Evolutionary conservation across 2,797 vertebrate genomes (phyloP).

Genomic region (Squalus acanthias): DNA sequence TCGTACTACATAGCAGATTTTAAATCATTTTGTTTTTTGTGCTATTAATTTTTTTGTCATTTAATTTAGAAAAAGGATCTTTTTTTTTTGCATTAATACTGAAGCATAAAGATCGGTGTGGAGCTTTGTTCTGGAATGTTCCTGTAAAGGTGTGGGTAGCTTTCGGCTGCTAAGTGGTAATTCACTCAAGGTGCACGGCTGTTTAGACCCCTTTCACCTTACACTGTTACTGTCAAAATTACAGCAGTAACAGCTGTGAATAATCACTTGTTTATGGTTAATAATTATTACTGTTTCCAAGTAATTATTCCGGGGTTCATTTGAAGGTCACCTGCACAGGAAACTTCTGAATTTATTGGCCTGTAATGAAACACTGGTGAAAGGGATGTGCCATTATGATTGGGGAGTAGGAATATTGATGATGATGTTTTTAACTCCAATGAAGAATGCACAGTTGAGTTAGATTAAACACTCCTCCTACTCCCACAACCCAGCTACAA

Average conservation of each 20-base stretch:
- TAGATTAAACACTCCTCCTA: neutral
- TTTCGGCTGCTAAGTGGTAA: neutral
- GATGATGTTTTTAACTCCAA: neutral
- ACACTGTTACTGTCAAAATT: neutral
- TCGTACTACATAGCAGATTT: neutral
- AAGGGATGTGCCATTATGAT: neutral
- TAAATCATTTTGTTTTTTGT: neutral
- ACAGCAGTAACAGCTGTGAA: neutral
- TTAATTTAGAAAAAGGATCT: neutral
- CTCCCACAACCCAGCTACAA: neutral
- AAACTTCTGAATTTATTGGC: constrained; percentile 16
- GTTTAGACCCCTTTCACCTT: neutral
- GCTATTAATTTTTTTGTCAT: neutral
- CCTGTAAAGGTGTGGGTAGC: neutral
- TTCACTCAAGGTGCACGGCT: neutral
- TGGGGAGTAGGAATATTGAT: constrained; percentile 8
- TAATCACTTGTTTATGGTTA: constrained; percentile 29
- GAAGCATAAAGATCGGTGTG: neutral
- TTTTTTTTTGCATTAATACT: neutral
- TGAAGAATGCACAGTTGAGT: neutral
- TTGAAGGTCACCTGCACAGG: constrained; percentile 11
- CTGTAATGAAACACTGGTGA: constrained; percentile 9
- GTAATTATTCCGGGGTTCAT: constrained; percentile 29
- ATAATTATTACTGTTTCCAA: constrained; percentile 21
- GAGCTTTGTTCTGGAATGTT: neutral